A percentile compares a stretch with the other conserved stretches of the same genome.
phyloP scores from a whole-genome alignment of 2,888 invertebrate species.

The Drosophila vallismaia region DNA sequence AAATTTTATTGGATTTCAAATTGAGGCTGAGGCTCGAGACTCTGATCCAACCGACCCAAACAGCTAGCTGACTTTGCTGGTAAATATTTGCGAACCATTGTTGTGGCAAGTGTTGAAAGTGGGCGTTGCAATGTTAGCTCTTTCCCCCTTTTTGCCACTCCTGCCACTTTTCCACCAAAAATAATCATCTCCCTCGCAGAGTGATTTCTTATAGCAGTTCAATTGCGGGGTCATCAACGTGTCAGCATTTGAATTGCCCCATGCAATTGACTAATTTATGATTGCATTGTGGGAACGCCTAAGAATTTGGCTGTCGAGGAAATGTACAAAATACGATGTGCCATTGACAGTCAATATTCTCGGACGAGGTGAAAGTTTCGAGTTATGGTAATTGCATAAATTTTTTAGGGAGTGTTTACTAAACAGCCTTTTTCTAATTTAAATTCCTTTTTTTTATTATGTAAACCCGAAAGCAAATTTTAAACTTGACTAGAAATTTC shows the following conservation, averaged over 20 bases:
- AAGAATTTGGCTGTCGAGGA: constrained; percentile 15
- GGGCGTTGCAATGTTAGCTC: constrained; percentile 57
- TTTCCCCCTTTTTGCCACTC: background rate
- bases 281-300: constrained; percentile 51
- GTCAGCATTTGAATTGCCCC: constrained; percentile 53
- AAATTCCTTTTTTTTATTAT: background rate
- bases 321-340: constrained; percentile 3
- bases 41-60: constrained; percentile 49
- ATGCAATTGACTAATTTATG: constrained; percentile 43
- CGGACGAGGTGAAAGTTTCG: constrained; percentile 8
- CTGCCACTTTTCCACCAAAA: background rate
- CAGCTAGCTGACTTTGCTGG: constrained; percentile 42
- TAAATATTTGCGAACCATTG: constrained; percentile 77
- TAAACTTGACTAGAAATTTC: background rate
- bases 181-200: constrained; percentile 46
- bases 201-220: constrained; percentile 77
- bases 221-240: constrained; percentile 69
- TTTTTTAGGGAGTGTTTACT: background rate
- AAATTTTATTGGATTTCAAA: constrained; percentile 81
- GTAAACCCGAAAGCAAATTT: background rate
- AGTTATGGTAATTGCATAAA: background rate
- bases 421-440: background rate
- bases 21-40: constrained; percentile 63
- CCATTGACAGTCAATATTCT: constrained; percentile 20
- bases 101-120: constrained; percentile 76